Evolutionary conservation across 2,113 vertebrate genomes (phyloP), one percentile per base, ranked within the genome.

Genomic region (Herpetotheres cachinnans): DNA sequence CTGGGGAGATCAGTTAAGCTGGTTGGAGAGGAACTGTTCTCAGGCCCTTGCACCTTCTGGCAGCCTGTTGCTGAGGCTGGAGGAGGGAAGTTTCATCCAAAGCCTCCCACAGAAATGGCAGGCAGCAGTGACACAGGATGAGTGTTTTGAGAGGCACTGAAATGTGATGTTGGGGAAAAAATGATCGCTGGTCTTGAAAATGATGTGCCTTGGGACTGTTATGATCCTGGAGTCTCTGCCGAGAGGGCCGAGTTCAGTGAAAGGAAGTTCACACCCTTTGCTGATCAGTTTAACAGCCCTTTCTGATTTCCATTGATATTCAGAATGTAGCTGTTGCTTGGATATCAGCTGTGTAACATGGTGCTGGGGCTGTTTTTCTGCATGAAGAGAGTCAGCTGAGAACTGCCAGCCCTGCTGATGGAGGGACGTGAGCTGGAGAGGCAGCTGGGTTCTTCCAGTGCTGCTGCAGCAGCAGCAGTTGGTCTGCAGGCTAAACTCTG

Each of bases 11-110:
- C 55, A 84, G 78, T 61, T 52, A 29, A 92, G 90, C 86, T 95
- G 84, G 54, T 46, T 80, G 59, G 84, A 95, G 76, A 49, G 84
- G 94, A 96, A 58, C 10, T 4, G 90, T 97, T 97, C 96, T 93
- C 97, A 97, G 97, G 92, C 96, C 87, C 95, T 96, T 81, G 32
- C 82, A 89, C 49, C 93, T 93, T 73, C 88, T 95, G 95, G 96
- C 97, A 96, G 92, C 49, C 32, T 29, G 34, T 71, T 40, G 17
- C 36, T 36, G 76, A 89, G 90, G 83, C n/a, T 30, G 59, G 82
- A 94, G 95, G 62, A 86, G 89, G 82, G 97, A 61, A 84, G 42
- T 0, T 4, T 34, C 6, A 6, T 71, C 85, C 74, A n/a, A 52
- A 71, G 67, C 90, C 67, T 94, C 82, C 88, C 89, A 46, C 89